Evolutionary conservation across 2,113 vertebrate species (phyloP).

Genomic region (Pongo abelii): DNA sequence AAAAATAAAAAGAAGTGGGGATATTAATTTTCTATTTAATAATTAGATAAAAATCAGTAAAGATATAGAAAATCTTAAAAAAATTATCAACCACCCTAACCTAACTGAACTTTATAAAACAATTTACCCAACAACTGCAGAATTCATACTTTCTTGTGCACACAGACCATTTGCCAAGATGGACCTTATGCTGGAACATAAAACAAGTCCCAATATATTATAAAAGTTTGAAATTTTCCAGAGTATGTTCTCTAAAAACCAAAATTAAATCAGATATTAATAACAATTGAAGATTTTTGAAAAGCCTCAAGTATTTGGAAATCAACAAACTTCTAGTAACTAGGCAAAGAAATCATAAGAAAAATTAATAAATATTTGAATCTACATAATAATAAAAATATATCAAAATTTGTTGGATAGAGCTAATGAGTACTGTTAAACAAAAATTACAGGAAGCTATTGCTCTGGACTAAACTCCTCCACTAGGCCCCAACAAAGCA

Average conservation of each 20-base stretch:
- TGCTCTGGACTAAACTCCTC: background rate
- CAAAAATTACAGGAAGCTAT: background rate
- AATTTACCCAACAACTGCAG: background rate
- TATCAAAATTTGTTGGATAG: background rate
- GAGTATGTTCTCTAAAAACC: background rate
- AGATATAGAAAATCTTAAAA: background rate
- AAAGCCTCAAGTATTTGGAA: background rate
- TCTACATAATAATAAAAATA: background rate
- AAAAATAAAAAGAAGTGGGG: background rate
- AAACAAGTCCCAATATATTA: background rate
- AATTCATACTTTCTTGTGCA: background rate
- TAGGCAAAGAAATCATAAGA: background rate
- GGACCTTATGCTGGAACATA: background rate
- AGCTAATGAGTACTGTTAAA: background rate
- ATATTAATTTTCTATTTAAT: constrained; percentile 30
- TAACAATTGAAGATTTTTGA: background rate
- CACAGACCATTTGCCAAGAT: background rate
- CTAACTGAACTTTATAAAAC: background rate
- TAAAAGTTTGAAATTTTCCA: background rate
- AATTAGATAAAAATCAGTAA: background rate
- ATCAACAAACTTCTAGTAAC: background rate
- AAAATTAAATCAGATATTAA: background rate
- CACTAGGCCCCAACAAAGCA: background rate
- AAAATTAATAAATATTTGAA: constrained; percentile 22
- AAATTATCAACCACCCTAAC: background rate